Percentiles rank a stretch among this genome's conserved stretches.
Evolutionary conservation across 2,113 vertebrate genomes (phyloP).

Genomic region (Danio rerio): DNA sequence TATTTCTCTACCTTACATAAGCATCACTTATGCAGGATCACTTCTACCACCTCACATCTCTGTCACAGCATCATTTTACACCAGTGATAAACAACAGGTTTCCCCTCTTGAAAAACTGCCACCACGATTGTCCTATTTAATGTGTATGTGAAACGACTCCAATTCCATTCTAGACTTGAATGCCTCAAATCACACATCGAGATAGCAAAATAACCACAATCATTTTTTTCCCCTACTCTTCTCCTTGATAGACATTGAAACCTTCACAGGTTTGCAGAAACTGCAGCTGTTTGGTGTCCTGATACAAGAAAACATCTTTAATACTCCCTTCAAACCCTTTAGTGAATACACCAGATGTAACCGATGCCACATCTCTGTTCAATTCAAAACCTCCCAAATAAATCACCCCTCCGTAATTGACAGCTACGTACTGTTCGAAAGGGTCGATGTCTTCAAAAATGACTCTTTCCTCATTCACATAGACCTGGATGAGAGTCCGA

Average conservation of each 20-base stretch:
- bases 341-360: constrained; percentile 82
- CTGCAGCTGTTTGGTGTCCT: constrained; percentile 76
- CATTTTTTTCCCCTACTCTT: constrained; percentile 54
- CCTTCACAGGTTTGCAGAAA: constrained; percentile 80
- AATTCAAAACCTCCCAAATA: constrained; percentile 89
- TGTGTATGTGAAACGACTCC: background rate
- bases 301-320: constrained; percentile 81
- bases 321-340: constrained; percentile 81
- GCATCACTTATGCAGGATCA: background rate
- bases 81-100: background rate
- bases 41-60: background rate
- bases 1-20: background rate
- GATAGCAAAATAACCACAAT: background rate
- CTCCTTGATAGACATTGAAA: constrained; percentile 81
- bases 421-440: constrained; percentile 79
- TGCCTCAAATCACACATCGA: background rate
- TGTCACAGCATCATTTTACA: background rate
- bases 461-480: constrained; percentile 74
- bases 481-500: constrained; percentile 79
- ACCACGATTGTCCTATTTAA: background rate
- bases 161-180: background rate
- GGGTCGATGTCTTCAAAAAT: constrained; percentile 82
- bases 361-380: constrained; percentile 67
- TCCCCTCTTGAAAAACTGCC: background rate
- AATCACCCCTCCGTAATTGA: constrained; percentile 80